A percentile compares a stretch with the other conserved stretches of the same genome.
These are phyloP conservation scores for Typhlomys cinereus DNA, from an alignment of 2,113 vertebrate genomes.

Conservation along the genomic window DNA sequence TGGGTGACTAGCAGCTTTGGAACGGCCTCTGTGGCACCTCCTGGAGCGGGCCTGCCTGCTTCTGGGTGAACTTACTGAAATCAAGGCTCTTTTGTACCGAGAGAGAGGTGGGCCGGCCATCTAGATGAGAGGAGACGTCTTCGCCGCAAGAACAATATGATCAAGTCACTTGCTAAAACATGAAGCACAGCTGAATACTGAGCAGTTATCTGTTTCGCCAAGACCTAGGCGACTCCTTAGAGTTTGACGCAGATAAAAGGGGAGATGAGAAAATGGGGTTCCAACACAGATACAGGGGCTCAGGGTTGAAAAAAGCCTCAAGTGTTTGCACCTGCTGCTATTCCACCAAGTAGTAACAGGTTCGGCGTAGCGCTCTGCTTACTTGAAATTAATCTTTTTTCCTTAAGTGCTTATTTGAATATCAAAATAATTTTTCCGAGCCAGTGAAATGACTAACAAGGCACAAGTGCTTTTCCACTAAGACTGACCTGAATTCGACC, in stretches of 20 bases:
- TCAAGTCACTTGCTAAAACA: background rate
- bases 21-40: background rate
- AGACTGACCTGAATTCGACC: too few species aligned
- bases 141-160: background rate
- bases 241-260: background rate
- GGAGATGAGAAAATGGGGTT: background rate
- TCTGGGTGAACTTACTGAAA: too few species aligned
- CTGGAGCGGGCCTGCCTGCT: background rate
- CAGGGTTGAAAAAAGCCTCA: background rate
- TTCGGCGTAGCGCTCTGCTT: background rate
- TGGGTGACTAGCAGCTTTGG: background rate
- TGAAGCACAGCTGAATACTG: background rate
- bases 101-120: background rate
- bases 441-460: too few species aligned
- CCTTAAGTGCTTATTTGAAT: background rate
- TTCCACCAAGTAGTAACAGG: background rate
- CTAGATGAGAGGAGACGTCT: too few species aligned
- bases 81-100: background rate
- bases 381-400: background rate
- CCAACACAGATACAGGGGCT: too few species aligned
- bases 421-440: background rate
- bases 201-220: background rate
- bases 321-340: rapidly evolving
- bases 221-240: background rate
- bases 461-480: too few species aligned